phyloP scores from a whole-genome alignment of 2,113 vertebrate species.

The Salvator merianae region DNA sequence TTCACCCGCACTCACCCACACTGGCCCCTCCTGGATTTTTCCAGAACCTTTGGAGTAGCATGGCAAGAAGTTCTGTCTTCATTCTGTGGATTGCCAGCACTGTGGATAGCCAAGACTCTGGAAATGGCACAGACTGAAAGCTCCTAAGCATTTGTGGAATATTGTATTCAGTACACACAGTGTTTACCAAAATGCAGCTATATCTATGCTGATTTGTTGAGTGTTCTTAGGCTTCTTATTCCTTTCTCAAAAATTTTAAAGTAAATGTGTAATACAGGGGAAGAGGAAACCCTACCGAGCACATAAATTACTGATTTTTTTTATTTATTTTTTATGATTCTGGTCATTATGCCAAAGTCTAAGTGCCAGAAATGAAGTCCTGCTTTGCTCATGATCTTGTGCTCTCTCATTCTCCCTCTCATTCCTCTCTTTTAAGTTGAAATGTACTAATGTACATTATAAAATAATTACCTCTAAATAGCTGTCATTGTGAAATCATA shows the following conservation, averaged over 20 bases:
- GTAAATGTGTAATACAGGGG: neutral
- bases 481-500: conserved; percentile 18
- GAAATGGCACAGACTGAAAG: too few species aligned
- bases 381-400: neutral
- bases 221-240: neutral
- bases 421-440: neutral
- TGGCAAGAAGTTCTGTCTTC: too few species aligned
- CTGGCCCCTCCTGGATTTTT: too few species aligned
- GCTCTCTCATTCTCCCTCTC: neutral
- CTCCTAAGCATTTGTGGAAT: too few species aligned
- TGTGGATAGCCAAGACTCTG: too few species aligned
- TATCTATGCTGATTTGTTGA: neutral
- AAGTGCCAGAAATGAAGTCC: neutral
- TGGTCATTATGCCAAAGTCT: neutral
- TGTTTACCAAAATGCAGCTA: neutral
- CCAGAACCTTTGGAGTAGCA: too few species aligned
- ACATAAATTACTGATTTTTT: neutral
- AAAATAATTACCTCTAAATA: neutral
- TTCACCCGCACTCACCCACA: too few species aligned
- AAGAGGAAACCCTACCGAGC: neutral
- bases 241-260: neutral
- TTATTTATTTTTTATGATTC: neutral
- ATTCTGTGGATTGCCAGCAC: too few species aligned
- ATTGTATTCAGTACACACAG: too few species aligned
- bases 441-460: neutral